Evolutionary conservation across 2,113 vertebrate species (phyloP).

Genomic region (Oryzias javanicus): DNA sequence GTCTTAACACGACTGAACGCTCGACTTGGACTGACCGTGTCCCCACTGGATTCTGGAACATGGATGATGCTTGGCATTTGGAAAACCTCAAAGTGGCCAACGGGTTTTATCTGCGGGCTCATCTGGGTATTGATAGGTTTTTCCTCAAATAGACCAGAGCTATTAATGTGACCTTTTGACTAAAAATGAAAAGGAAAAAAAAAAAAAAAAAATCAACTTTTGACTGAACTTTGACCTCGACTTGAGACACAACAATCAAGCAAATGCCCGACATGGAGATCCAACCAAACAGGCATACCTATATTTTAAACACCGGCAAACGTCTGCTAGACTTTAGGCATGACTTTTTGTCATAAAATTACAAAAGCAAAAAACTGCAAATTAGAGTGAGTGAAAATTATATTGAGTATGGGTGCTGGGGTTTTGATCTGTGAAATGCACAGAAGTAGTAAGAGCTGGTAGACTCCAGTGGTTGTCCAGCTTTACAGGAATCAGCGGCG

Average conservation of each 20-base stretch:
- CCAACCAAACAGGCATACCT: constrained; percentile 57
- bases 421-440: constrained; percentile 58
- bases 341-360: constrained; percentile 73
- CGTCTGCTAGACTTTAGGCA: constrained; percentile 72
- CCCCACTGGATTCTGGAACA: constrained; percentile 40
- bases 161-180: constrained; percentile 36
- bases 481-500: constrained; percentile 34
- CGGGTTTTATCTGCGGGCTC: constrained; percentile 16
- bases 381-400: constrained; percentile 58
- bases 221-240: constrained; percentile 46
- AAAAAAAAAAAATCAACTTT: not conserved
- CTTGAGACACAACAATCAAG: constrained; percentile 66
- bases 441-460: constrained; percentile 54
- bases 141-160: constrained; percentile 31
- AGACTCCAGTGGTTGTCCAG: constrained; percentile 33
- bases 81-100: constrained; percentile 14
- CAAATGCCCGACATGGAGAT: constrained; percentile 49
- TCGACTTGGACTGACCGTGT: constrained; percentile 46
- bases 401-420: constrained; percentile 61
- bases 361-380: constrained; percentile 69
- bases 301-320: constrained; percentile 74
- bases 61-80: constrained; percentile 67
- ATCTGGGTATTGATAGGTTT: constrained; percentile 31
- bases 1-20: constrained; percentile 36
- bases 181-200: constrained; percentile 26